Base-by-base conservation (phyloP, 2,113 vertebrate genomes). In the Engystomops pustulosus region DNA sequence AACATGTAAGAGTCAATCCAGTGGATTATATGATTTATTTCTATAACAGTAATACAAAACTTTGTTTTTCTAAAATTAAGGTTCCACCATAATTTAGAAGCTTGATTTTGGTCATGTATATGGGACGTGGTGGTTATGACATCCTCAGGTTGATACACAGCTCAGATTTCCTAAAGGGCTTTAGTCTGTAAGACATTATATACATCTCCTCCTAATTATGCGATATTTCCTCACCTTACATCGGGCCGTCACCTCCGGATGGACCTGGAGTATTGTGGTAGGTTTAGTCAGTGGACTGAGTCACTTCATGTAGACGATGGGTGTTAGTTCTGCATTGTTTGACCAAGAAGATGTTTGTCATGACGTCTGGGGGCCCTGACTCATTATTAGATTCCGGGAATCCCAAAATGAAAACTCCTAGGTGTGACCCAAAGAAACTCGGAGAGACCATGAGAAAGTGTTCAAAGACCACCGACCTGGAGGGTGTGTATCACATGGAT, bases 261-360 rank as follows among this genome's bases (percentile, higher is more conserved):
- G 23, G 23, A 60, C 55, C 23, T 27, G 67, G 8, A 70, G 23
- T 15, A 72, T 45, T 72, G 36, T 0, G 20, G 8, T 44, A 25
- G 0, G n/a, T 71, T 71, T 71, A 71, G 68, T 71, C 68, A 72
- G 7, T 15, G 41, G 38, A 72, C 11, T 47, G 69, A 72, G 38
- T 72, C 69, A 72, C 69, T 44, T 25, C 0, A 25, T 1, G 12
- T 41, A 72, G 69, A 72, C 38, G 41, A 45, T 72, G 23, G 67
- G 34, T 12, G 17, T n/a, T n/a, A 44, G 0, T n/a, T 45, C n/a
- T n/a, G 20, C n/a, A 70, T 70, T 72, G n/a, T 47, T 15, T 15
- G 23, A 72, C 11, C n/a, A 12, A 5, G 10, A 38, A 32, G n/a
- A 34, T 67, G 30, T 18, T n/a, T 4, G 30, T 67, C 62, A 67